Base-by-base conservation (phyloP, 2,888 invertebrate genomes). In the Seladonia tumulorum region DNA sequence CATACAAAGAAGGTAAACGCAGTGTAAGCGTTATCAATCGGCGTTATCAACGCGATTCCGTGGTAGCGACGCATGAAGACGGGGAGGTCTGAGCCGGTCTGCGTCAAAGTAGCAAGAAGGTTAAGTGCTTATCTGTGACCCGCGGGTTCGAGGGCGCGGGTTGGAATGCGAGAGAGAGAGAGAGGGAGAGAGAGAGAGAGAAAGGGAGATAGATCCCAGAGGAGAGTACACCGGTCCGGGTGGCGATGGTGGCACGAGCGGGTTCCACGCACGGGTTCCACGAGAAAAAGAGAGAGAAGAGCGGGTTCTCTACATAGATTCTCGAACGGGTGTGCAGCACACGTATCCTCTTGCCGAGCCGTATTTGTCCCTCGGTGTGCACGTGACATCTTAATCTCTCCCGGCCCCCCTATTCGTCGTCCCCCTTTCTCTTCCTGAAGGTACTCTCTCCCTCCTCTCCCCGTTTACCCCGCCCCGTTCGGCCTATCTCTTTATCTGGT, bases 311-410 rank as follows among this genome's bases (percentile, higher is more conserved):
- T n/a, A 16, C 66, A 16, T 45, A 45, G 18, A 42, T 89, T 88
- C 80, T 77, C 2, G 8, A 22, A 75, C 85, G 73, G 76, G 71
- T 78, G 85, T 72, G 73, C 70, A 74, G 82, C 87, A 83, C 88
- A 84, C 88, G 84, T 89, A 88, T 87, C 81, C 82, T 82, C 75
- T n/a, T 3, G 79, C 83, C 78, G 39, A 25, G 79, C 79, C 86
- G 87, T 87, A 89, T 92, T 90, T 91, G 91, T 90, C 90, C 90
- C 90, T 87, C 84, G 89, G 87, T 88, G 89, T 90, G 92, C 91
- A 90, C 92, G 92, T 92, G 92, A 93, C 93, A 93, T 94, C 92
- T 93, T 92, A 94, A 93, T 94, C 92, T 93, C 82, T 76, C 73
- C 53, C 79, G 68, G 29, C 22, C 68, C 68, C 68, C 68, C 68